Percentiles rank a stretch among this genome's conserved stretches.
Conservation (phyloP, 2,113 vertebrate species). For the Columba livia region DNA sequence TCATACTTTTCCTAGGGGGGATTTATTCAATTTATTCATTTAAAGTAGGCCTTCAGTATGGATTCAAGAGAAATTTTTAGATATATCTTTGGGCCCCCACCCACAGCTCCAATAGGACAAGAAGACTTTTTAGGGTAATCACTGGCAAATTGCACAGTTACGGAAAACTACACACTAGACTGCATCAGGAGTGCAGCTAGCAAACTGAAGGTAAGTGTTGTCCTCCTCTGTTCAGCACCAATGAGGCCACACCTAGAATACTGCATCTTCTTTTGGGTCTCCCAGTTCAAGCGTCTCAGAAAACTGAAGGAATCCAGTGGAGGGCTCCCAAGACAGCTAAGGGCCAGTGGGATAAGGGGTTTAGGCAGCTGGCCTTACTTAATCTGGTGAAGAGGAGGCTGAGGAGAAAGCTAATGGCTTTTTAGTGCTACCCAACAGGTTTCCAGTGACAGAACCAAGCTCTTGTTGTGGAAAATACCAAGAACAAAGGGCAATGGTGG, state of each 20-base stretch:
- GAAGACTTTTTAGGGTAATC: not conserved
- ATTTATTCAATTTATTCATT: not conserved
- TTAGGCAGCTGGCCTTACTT: not conserved
- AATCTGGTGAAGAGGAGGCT: not conserved
- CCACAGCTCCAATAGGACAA: not conserved
- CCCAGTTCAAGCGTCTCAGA: not conserved
- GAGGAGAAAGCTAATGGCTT: not conserved
- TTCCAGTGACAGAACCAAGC: not conserved
- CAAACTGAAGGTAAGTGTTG: not conserved
- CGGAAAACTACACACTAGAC: not conserved
- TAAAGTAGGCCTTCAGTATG: not conserved
- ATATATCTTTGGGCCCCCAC: not conserved
- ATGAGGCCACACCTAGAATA: not conserved
- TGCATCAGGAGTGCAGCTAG: not conserved
- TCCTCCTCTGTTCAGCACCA: not conserved
- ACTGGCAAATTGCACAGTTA: not conserved
- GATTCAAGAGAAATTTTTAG: not conserved
- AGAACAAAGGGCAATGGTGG: not conserved
- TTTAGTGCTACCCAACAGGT: not conserved
- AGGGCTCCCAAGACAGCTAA: not conserved
- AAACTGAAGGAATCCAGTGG: not conserved
- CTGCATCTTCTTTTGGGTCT: not conserved
- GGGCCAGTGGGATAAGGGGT: accelerated
- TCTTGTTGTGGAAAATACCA: not conserved
- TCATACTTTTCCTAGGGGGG: not conserved